phyloP scores from a whole-genome alignment of 2,113 vertebrate genomes.

The Cebus imitator region DNA sequence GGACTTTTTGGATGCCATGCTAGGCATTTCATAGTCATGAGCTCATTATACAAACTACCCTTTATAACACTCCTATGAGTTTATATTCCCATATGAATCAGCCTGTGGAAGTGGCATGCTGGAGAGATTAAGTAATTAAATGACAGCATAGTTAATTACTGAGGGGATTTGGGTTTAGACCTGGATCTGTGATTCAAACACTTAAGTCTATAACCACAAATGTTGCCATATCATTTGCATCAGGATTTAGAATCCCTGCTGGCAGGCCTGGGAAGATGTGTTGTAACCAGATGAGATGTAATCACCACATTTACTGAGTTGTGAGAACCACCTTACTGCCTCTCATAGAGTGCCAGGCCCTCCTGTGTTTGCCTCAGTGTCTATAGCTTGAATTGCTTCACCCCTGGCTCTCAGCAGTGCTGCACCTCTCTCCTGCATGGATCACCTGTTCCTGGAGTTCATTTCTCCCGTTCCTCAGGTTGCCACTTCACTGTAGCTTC shows the following conservation, averaged over 20 bases:
- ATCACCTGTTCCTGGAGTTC: neutral
- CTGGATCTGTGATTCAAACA: neutral
- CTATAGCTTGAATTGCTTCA: neutral
- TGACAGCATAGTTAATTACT: neutral
- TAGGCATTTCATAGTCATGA: neutral
- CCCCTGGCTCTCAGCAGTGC: too few species aligned
- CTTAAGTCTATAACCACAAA: too few species aligned
- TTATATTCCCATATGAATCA: neutral
- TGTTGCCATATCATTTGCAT: neutral
- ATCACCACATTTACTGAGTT: too few species aligned
- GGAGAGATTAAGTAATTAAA: neutral
- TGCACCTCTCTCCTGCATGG: neutral
- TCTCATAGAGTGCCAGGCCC: rapidly evolving
- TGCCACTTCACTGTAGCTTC: neutral
- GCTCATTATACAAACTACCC: neutral
- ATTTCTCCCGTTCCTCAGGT: neutral
- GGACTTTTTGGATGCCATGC: neutral
- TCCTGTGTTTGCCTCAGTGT: neutral
- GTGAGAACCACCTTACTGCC: neutral
- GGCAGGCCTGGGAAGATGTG: too few species aligned
- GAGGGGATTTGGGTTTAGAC: neutral
- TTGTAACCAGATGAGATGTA: neutral
- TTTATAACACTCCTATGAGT: neutral
- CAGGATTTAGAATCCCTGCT: too few species aligned
- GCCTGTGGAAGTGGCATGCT: neutral